Percentiles rank a stretch among this genome's conserved stretches.
These are phyloP conservation scores for Mustela nigripes DNA, from an alignment of 2,113 vertebrate species.

Conservation along the genomic window DNA sequence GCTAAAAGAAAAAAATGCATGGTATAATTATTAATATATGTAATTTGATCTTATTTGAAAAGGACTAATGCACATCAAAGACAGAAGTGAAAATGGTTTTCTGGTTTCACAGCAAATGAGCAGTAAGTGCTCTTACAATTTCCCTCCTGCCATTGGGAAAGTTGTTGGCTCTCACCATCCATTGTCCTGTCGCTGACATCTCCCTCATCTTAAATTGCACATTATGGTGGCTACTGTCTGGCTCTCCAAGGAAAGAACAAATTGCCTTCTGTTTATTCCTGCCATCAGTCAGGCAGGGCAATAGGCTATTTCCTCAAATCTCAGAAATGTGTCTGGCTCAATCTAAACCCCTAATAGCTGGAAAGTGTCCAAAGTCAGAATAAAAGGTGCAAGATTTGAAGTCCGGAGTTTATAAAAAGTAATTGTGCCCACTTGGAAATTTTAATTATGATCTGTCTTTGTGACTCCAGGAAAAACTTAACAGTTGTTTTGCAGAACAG, in stretches of 20 bases:
- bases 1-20: neutral
- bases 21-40: neutral
- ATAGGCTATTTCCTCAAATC: conserved; percentile 62
- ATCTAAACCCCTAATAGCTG: neutral
- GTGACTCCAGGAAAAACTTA: neutral
- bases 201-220: conserved; percentile 50
- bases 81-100: neutral
- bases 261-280: conserved; percentile 74
- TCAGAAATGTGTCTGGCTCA: conserved; percentile 42
- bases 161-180: neutral
- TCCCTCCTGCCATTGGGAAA: neutral
- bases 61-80: neutral
- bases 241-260: conserved; percentile 66
- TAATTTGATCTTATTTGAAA: neutral
- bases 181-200: conserved; percentile 13
- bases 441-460: conserved; percentile 47
- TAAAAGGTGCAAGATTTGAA: neutral
- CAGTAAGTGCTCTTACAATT: conserved; percentile 4
- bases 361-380: conserved; percentile 41
- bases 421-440: conserved; percentile 18
- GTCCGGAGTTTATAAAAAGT: conserved; percentile 34
- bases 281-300: conserved; percentile 70
- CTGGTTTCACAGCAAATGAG: conserved; percentile 37
- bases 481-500: neutral
- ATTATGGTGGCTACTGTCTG: conserved; percentile 54